Evolutionary conservation across 2,888 invertebrate species (phyloP).

Genomic region (Caenorhabditis becei): DNA sequence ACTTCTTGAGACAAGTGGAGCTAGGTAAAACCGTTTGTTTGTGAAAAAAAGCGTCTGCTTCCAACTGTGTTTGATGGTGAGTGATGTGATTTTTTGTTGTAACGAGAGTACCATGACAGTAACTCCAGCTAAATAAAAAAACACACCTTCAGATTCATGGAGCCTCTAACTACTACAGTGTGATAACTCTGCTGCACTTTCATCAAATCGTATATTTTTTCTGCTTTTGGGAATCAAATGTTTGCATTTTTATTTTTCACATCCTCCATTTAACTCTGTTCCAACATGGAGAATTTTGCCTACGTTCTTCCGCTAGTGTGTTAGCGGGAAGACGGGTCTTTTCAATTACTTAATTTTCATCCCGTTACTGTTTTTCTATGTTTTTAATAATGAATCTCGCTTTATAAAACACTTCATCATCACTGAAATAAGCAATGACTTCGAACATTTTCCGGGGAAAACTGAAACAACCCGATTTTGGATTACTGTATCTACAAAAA

Average conservation of each 20-base stretch:
- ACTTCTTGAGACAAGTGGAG: constrained; percentile 44
- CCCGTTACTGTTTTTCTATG: not conserved
- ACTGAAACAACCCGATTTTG: too few species aligned
- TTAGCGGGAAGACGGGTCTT: not conserved
- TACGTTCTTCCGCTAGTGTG: not conserved
- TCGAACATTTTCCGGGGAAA: too few species aligned
- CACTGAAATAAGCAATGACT: too few species aligned
- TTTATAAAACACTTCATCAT: too few species aligned
- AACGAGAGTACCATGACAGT: too few species aligned
- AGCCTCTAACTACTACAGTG: constrained; percentile 58
- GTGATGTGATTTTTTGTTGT: constrained; percentile 17
- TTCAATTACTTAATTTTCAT: constrained; percentile 4
- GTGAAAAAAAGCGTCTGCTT: constrained; percentile 24
- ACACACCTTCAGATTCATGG: constrained; percentile 41
- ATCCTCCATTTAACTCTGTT: not conserved
- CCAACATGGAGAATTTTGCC: not conserved
- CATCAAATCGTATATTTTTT: not conserved
- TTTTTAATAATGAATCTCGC: not conserved
- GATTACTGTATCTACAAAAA: too few species aligned
- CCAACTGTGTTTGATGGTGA: constrained; percentile 39
- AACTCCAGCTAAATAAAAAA: constrained; percentile 1
- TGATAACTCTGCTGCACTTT: constrained; percentile 4
- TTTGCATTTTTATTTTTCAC: constrained; percentile 1
- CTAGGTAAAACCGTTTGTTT: constrained; percentile 50
- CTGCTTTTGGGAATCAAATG: not conserved